These are phyloP conservation scores for Paraplagusia blochii DNA, from an alignment of 2,113 vertebrate genomes.

Conservation along the genomic window DNA sequence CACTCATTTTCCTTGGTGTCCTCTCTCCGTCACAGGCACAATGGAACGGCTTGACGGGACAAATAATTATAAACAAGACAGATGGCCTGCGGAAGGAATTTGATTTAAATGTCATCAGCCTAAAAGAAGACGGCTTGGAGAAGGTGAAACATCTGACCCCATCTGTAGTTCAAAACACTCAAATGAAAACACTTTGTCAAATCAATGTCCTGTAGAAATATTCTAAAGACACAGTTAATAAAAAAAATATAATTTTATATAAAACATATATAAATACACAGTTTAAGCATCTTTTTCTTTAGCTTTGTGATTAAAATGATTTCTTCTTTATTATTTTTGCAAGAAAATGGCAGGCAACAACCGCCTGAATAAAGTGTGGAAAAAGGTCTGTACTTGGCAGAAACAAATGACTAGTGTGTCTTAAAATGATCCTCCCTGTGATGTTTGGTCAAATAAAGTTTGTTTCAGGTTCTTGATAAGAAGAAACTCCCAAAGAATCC, in stretches of 20 bases:
- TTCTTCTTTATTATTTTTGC: constrained; percentile 73
- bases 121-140: constrained; percentile 95
- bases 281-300: neutral
- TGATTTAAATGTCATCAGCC: constrained; percentile 95
- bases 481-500: constrained; percentile 21
- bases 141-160: constrained; percentile 81
- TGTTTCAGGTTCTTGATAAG: constrained; percentile 6
- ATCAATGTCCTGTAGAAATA: neutral
- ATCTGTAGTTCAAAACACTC: neutral
- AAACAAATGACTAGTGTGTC: constrained; percentile 29
- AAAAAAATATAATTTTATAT: no score
- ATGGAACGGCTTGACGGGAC: constrained; percentile 94
- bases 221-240: no score
- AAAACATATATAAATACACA: no score
- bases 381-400: constrained; percentile 89
- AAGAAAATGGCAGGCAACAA: constrained; percentile 82
- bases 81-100: constrained; percentile 95
- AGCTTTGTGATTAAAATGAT: constrained; percentile 69
- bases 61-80: constrained; percentile 92
- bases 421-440: constrained; percentile 21
- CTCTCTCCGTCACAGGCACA: constrained; percentile 76
- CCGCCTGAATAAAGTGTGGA: constrained; percentile 93
- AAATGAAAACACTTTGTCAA: constrained; percentile 2
- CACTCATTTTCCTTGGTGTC: constrained; percentile 15
- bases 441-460: constrained; percentile 13